Conservation (phyloP, 2,113 vertebrate species). For the Trematocara zebra region DNA sequence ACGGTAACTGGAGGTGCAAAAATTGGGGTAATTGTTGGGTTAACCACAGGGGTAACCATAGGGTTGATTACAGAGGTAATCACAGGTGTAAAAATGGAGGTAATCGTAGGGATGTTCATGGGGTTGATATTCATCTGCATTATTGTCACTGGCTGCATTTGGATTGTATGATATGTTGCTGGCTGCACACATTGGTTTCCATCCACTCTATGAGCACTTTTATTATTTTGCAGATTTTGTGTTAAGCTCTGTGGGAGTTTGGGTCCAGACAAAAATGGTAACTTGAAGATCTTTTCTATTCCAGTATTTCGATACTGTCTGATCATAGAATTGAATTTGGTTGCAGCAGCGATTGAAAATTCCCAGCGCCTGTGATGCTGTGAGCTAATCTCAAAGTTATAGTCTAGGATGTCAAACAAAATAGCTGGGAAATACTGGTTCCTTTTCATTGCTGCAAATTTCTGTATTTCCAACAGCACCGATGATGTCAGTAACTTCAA, state of each 20-base stretch:
- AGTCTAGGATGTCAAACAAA: conserved; percentile 9
- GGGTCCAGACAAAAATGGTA: background rate
- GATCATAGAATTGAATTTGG: background rate
- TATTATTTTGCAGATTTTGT: background rate
- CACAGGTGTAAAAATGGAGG: background rate
- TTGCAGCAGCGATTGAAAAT: background rate
- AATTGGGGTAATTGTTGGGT: background rate
- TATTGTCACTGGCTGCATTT: background rate
- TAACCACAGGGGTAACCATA: background rate
- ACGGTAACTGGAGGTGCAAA: background rate
- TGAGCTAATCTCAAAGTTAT: conserved; percentile 22
- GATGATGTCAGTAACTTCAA: background rate
- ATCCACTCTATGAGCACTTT: background rate
- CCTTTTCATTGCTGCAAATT: background rate
- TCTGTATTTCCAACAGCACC: conserved; percentile 4
- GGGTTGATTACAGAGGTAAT: background rate
- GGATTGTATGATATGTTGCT: background rate
- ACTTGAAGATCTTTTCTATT: background rate
- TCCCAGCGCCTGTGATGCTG: background rate
- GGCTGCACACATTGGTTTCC: background rate
- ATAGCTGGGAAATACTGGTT: background rate
- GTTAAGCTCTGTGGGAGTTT: background rate
- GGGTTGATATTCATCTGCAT: background rate
- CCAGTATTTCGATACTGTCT: background rate
- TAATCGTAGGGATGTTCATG: background rate